Percentiles rank a stretch among this genome's conserved stretches.
Conservation (phyloP, 2,113 vertebrate species). For the Myocastor coypus region DNA sequence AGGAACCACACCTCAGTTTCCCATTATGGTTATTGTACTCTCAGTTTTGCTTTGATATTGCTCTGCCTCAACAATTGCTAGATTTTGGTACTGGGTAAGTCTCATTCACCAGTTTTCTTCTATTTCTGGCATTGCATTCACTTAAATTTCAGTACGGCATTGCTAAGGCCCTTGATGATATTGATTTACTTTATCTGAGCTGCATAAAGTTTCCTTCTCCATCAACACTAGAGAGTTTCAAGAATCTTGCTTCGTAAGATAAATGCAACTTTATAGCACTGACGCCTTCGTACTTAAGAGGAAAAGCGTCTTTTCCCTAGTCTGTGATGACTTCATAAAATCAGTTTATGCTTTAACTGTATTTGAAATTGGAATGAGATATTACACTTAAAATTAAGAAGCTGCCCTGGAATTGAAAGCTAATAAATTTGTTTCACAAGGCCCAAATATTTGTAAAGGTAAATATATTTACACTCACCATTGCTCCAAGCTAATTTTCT, state of each 20-base stretch:
- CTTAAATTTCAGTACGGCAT: background rate
- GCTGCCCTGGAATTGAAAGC: background rate
- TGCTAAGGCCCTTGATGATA: background rate
- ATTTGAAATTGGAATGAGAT: background rate
- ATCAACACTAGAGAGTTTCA: constrained; percentile 8
- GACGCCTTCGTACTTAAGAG: background rate
- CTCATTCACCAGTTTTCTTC: background rate
- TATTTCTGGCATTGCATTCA: background rate
- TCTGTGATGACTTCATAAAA: background rate
- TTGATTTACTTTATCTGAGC: constrained; percentile 41
- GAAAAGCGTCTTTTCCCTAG: background rate
- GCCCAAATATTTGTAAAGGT: background rate
- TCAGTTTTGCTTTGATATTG: background rate
- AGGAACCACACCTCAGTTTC: background rate
- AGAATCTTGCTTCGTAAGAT: background rate
- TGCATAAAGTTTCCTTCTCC: constrained; percentile 19
- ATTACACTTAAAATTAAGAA: constrained; percentile 13
- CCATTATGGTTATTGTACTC: background rate
- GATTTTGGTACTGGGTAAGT: background rate
- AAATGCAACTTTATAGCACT: background rate
- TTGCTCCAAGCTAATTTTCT: background rate
- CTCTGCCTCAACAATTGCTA: too few species aligned
- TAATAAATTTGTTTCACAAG: background rate
- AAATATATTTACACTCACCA: background rate
- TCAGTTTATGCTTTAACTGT: background rate